Conservation (phyloP, 92 coral and sea anemone species). For the Desmophyllum pertusum region DNA sequence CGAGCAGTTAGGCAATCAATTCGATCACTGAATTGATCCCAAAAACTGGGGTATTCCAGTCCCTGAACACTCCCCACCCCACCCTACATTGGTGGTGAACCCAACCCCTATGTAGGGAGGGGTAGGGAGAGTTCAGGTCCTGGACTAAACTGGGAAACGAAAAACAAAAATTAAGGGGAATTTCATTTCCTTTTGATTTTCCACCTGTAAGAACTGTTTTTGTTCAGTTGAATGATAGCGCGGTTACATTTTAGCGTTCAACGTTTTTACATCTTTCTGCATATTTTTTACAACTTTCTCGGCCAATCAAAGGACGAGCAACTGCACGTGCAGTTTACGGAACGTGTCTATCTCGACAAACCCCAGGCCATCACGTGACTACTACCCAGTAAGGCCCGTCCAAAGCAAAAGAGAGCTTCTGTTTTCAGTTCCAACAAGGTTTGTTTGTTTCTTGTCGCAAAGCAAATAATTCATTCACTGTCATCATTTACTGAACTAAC, state of each 20-base stretch:
- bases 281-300: neutral
- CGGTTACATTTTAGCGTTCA: neutral
- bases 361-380: neutral
- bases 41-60: too few species aligned
- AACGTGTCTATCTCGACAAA: neutral
- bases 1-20: too few species aligned
- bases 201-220: neutral
- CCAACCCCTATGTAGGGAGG: too few species aligned
- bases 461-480: neutral
- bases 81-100: too few species aligned
- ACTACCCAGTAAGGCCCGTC: neutral
- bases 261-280: neutral
- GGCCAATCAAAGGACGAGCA: neutral
- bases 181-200: neutral
- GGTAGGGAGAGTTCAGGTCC: too few species aligned
- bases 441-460: neutral
- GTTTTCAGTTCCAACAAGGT: neutral
- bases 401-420: neutral
- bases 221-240: neutral
- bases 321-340: neutral
- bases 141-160: too few species aligned
- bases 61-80: too few species aligned
- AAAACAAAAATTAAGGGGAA: neutral
- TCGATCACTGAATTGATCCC: too few species aligned
- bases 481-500: neutral